Percentiles rank a stretch among this genome's conserved stretches.
phyloP scores from a whole-genome alignment of 2,797 vertebrate species.

The Streptopelia turtur region DNA sequence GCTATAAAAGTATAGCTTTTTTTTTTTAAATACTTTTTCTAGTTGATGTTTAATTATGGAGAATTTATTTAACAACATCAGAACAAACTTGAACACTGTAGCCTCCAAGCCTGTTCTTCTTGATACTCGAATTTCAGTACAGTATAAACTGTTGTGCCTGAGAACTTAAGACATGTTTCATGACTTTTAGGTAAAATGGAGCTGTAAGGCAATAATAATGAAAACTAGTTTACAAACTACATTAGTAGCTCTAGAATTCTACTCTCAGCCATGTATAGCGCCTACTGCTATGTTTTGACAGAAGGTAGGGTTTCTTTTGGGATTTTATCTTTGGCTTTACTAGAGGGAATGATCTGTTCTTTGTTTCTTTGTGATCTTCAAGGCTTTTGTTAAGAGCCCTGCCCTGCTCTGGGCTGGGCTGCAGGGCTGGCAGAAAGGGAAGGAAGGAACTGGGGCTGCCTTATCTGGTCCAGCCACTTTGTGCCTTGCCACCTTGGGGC shows the following conservation, averaged over 20 bases:
- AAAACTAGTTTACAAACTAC: neutral
- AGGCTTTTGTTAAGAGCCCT: neutral
- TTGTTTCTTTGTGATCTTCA: neutral
- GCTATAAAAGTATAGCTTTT: neutral
- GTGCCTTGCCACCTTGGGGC: neutral
- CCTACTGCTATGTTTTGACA: neutral
- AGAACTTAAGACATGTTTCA: neutral
- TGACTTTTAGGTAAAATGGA: neutral
- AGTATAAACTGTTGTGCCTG: neutral
- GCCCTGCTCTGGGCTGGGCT: neutral
- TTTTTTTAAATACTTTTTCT: neutral
- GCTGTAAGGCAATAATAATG: neutral
- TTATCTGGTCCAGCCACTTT: constrained; percentile 39
- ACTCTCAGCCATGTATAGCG: neutral
- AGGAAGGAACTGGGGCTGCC: constrained; percentile 34
- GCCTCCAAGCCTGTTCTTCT: neutral
- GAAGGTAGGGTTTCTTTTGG: neutral
- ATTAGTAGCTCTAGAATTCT: neutral
- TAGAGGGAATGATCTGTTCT: neutral
- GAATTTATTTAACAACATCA: neutral
- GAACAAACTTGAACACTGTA: neutral
- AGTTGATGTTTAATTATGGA: neutral
- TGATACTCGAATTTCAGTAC: neutral
- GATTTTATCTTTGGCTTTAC: neutral
- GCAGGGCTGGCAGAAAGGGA: neutral